Evolutionary conservation across 2,797 vertebrate genomes (phyloP).

Genomic region (Avahi laniger): DNA sequence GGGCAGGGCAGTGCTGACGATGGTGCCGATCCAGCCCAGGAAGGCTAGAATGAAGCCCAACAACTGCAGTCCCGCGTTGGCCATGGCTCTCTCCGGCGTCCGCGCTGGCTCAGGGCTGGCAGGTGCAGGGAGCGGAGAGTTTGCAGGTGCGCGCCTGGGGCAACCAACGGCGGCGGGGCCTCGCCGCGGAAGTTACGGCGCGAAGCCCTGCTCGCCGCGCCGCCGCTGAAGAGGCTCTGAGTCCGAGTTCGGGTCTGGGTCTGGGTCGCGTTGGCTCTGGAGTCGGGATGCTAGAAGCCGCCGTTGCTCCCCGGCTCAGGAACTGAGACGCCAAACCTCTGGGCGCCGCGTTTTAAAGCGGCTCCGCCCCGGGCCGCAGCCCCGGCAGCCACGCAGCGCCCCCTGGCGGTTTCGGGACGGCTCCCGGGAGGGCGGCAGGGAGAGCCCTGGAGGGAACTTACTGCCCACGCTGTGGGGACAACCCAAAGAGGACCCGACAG

Average conservation of each 20-base stretch:
- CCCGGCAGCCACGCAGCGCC: not conserved
- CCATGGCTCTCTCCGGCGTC: conserved; percentile 83
- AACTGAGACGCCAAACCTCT: not conserved
- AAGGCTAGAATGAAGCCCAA: conserved; percentile 92
- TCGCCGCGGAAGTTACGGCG: not conserved
- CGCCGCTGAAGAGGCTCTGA: not conserved
- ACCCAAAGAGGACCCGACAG: fast-evolving
- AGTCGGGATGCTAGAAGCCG: not conserved
- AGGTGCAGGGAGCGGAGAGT: conserved; percentile 42
- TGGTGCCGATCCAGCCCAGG: conserved; percentile 91
- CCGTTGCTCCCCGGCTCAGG: fast-evolving
- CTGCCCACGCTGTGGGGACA: fast-evolving
- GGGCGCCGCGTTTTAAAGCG: conserved; percentile 65
- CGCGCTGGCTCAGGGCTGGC: not conserved
- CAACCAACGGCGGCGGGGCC: not conserved
- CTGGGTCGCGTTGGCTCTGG: not conserved
- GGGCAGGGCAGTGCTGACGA: conserved; percentile 92
- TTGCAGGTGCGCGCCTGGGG: not conserved
- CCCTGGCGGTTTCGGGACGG: conserved; percentile 2
- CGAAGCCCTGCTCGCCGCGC: not conserved
- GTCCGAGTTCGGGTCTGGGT: not conserved
- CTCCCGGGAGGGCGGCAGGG: not conserved
- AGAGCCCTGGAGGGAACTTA: fast-evolving
- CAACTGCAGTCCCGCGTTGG: conserved; percentile 92
- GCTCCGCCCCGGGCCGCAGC: conserved; percentile 38